Evolutionary conservation across 2,113 vertebrate genomes (phyloP).

Genomic region (Nyctibius bracteatus): DNA sequence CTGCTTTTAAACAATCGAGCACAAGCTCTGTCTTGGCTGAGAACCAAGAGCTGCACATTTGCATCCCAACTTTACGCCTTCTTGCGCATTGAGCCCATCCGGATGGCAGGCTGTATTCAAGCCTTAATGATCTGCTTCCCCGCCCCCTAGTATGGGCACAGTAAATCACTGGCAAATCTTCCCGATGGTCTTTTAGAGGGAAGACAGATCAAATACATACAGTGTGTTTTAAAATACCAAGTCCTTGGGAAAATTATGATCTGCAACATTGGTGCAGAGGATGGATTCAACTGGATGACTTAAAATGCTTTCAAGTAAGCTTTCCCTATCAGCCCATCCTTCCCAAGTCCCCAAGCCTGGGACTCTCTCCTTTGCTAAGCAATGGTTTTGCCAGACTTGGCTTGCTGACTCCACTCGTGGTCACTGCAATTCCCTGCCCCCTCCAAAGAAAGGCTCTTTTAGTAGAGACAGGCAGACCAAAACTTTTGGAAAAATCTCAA

Average conservation of each 20-base stretch:
- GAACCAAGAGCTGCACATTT: constrained; percentile 24
- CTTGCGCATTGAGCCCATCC: constrained; percentile 4
- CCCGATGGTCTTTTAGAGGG: constrained; percentile 5
- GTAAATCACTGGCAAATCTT: constrained; percentile 35
- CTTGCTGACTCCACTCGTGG: neutral
- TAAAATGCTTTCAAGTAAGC: neutral
- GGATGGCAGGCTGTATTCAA: constrained; percentile 24
- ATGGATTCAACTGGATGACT: neutral
- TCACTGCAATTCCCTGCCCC: neutral
- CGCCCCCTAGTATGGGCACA: neutral
- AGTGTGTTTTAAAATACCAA: neutral
- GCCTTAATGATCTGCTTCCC: constrained; percentile 37
- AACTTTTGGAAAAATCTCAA: neutral
- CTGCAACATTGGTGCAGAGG: neutral
- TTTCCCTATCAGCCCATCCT: neutral
- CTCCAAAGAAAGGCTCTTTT: neutral
- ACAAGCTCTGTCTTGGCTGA: constrained; percentile 19
- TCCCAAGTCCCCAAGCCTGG: neutral
- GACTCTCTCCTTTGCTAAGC: neutral
- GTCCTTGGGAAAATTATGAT: neutral
- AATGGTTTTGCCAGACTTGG: neutral
- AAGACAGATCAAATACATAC: neutral
- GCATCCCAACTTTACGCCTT: constrained; percentile 41
- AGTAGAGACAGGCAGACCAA: neutral
- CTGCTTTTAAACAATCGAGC: constrained; percentile 31